These are phyloP conservation scores for Pantherophis vulpinus DNA, from an alignment of 2,797 vertebrate species.

Conservation along the genomic window DNA sequence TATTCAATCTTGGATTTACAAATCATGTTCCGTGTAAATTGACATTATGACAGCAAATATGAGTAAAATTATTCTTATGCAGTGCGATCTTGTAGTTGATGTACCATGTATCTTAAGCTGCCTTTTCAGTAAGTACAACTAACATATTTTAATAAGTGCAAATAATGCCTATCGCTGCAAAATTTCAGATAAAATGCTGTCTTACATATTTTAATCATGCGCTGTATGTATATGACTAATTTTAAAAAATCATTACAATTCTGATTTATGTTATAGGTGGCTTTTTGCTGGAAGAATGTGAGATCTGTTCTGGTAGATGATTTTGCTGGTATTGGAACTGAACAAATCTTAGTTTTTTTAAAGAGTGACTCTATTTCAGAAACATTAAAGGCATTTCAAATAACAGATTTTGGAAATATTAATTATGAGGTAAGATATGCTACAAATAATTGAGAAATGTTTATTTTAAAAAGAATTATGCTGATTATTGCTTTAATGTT, in stretches of 20 bases:
- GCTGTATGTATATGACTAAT: neutral
- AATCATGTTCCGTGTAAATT: neutral
- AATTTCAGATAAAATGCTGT: neutral
- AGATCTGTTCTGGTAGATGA: slow-evolving; percentile 83
- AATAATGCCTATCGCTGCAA: neutral
- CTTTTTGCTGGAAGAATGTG: slow-evolving; percentile 80
- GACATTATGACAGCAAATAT: neutral
- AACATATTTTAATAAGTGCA: neutral
- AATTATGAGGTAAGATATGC: slow-evolving; percentile 79
- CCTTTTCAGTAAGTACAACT: neutral
- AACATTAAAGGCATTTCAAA: slow-evolving; percentile 71
- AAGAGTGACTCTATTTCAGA: slow-evolving; percentile 60
- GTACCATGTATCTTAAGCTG: neutral
- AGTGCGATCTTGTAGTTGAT: too few relatives aligned
- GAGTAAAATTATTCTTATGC: neutral
- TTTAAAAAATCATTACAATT: slow-evolving; percentile 15
- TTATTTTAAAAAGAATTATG: neutral
- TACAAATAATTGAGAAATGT: neutral
- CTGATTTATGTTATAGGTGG: slow-evolving; percentile 74
- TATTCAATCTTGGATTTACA: neutral
- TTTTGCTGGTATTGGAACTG: slow-evolving; percentile 84
- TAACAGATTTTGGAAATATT: slow-evolving; percentile 84
- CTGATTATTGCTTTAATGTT: neutral
- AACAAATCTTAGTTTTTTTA: slow-evolving; percentile 87
- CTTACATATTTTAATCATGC: neutral